Evolutionary conservation across 2,113 vertebrate genomes (phyloP), one percentile per base, ranked within the genome.

Genomic region (Thermophis baileyi): DNA sequence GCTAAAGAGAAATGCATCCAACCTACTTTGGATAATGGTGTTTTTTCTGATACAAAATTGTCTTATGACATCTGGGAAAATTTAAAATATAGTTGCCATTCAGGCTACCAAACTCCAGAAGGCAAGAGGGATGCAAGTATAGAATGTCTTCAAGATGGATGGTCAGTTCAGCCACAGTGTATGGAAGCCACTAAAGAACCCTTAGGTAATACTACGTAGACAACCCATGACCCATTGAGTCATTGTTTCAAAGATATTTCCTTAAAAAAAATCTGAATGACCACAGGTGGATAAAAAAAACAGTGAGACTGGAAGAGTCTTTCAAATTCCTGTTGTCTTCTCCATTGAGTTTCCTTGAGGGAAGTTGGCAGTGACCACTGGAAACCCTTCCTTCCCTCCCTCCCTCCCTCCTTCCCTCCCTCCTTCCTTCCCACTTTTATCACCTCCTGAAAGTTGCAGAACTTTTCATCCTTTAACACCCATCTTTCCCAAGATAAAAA

Each of bases 101-200:
- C 95, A 16, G 97, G 98, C 44, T 98, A 97, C 85, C 93, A 95
- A 89, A 93, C 96, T 93, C 86, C 87, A 0, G 86, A 89, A 0
- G 97, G 98, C 9, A 74, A 74, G 44, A 63, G 91, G 9, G 95
- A 97, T 49, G 97, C 93, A 44, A 95, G 90, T 3, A 63, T 97
- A 27, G 96, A 96, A 0, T 98, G 98, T 93, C 94, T 53, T 4
- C 7, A 95, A 4, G 86, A 92, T 5, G 97, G 98, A 46, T 98
- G 98, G 97, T 97, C 97, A 87, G 94, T 94, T 55, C 96, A 93
- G 12, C 97, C 97, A n/a, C 88, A 89, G 89, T 98, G 98, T 10
- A 94, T 55, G 11, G 93, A 96, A 91, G 95, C 92, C 18, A 25
- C 94, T 1, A 97, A 97, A 98, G 96, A 8, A 91, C 81, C 30